Evolutionary conservation across 2,797 vertebrate species (phyloP), one percentile per base, ranked within the genome.

Genomic region (Hydrophis major): DNA sequence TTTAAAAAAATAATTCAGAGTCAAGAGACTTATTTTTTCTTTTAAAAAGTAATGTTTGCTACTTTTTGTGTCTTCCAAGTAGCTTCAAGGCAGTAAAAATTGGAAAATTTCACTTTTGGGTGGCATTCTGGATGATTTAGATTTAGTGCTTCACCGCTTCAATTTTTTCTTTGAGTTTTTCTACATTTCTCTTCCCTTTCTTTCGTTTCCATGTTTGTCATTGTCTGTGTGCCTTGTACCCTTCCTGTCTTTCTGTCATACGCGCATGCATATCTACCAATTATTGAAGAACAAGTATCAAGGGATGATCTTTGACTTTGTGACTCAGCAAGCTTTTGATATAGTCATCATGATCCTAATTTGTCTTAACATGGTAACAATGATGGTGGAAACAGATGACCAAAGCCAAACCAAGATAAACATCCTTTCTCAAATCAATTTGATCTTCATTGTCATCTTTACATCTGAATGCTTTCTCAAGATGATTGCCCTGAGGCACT

Each of bases 261-360:
- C 87, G 87, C 60, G 50, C 83, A 37, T n/a, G 1, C 0, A 42
- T 13, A 1, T 78, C 88, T 86, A 11, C 94, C 50, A 53, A 94
- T 69, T 94, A 93, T 2, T 93, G 93, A 96, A 99, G 99, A 99
- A 99, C 97, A 98, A 96, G 94, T 95, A 98, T 96, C 99, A 99
- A 97, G 99, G 98, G 83, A 2, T 98, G 95, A 98, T 99, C 94
- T 99, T 98, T 59, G 99, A 99, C 97, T 97, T 99, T 0, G 99
- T 99, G 96, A 98, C 97, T 60, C 98, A 98, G 96, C 99, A 99
- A 98, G 97, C 97, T 92, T 99, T 99, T 96, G 99, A 99, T 98
- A 99, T 99, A 97, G 98, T 98, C 92, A 99, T 99, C 97, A 99
- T 99, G 99, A 98, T 99, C 96, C 98, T 99, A 94, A 99, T 99